Conservation (phyloP, 2,888 invertebrate species). For the Pandemis heparana region DNA sequence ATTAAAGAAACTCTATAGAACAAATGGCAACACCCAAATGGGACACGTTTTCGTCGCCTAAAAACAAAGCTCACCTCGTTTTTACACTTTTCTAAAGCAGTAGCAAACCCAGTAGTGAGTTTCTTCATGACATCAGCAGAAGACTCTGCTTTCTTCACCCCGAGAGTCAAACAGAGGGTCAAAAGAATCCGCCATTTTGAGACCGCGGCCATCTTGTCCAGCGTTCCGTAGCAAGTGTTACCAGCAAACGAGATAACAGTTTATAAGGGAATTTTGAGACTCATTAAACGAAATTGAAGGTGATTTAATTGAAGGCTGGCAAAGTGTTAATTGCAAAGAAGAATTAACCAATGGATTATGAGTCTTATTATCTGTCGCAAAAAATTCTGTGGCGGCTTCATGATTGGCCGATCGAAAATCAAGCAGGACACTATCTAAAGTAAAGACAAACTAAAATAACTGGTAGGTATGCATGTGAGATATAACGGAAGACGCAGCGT, state of each 20-base stretch:
- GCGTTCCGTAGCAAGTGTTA: constrained; percentile 7
- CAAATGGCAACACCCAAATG: neutral
- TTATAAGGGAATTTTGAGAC: constrained; percentile 21
- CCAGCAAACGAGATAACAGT: neutral
- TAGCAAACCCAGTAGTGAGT: constrained; percentile 62
- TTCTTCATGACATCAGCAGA: constrained; percentile 71
- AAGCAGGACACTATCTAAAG: too few species aligned
- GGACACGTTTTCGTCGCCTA: neutral
- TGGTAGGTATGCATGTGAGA: too few species aligned
- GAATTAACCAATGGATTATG: too few species aligned
- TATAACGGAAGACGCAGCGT: too few species aligned
- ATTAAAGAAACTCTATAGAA: too few species aligned
- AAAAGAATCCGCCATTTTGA: constrained; percentile 55
- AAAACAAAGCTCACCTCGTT: constrained; percentile 61
- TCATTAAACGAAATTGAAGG: constrained; percentile 17
- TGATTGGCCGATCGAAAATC: too few species aligned
- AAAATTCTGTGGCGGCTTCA: too few species aligned
- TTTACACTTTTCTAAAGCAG: constrained; percentile 66
- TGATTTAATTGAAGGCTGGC: constrained; percentile 21
- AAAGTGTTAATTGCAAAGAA: constrained; percentile 12
- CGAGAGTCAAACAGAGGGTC: constrained; percentile 42
- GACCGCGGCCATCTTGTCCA: constrained; percentile 53
- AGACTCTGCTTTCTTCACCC: constrained; percentile 44
- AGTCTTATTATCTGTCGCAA: too few species aligned
- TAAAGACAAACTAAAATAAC: too few species aligned